Percentiles rank a stretch among this genome's conserved stretches.
phyloP scores from a whole-genome alignment of 1,140 invertebrate genomes.

The Papilio aristodemus region DNA sequence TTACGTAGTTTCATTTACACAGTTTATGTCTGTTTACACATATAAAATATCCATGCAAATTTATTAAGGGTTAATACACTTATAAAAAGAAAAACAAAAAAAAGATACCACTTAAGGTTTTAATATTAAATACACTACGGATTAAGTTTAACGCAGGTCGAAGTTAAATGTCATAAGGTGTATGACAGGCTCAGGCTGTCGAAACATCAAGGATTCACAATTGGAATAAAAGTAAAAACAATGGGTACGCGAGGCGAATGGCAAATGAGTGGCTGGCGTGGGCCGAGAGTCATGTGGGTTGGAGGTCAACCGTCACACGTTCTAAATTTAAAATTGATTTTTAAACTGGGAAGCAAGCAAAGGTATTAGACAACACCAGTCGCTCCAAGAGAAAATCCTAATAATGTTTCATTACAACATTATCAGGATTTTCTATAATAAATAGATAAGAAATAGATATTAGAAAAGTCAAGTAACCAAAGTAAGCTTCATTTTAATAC shows the following conservation, averaged over 20 bases:
- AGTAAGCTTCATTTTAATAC: too few species aligned
- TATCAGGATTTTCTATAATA: too few species aligned
- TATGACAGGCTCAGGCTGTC: slow-evolving; percentile 50
- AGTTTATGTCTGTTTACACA: too few species aligned
- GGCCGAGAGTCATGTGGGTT: slow-evolving; percentile 71
- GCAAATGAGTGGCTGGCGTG: slow-evolving; percentile 65
- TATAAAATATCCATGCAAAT: too few species aligned
- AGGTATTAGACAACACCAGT: background rate
- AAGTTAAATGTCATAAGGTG: slow-evolving; percentile 31
- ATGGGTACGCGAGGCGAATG: slow-evolving; percentile 70
- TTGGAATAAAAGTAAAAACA: slow-evolving; percentile 75
- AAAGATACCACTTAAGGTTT: too few species aligned
- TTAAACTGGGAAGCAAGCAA: slow-evolving; percentile 41
- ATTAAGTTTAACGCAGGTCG: slow-evolving; percentile 10
- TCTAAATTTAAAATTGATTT: slow-evolving; percentile 62
- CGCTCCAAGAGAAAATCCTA: background rate
- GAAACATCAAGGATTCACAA: slow-evolving; percentile 64
- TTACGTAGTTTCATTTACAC: too few species aligned
- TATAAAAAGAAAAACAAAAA: too few species aligned
- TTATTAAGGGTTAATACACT: too few species aligned
- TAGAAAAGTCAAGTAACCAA: background rate
- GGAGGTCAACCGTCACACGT: slow-evolving; percentile 65
- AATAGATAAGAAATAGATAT: too few species aligned
- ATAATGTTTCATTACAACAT: background rate
- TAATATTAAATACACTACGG: background rate